These are phyloP conservation scores for Galerucella pusilla DNA, from an alignment of 2,888 invertebrate genomes.

Conservation along the genomic window DNA sequence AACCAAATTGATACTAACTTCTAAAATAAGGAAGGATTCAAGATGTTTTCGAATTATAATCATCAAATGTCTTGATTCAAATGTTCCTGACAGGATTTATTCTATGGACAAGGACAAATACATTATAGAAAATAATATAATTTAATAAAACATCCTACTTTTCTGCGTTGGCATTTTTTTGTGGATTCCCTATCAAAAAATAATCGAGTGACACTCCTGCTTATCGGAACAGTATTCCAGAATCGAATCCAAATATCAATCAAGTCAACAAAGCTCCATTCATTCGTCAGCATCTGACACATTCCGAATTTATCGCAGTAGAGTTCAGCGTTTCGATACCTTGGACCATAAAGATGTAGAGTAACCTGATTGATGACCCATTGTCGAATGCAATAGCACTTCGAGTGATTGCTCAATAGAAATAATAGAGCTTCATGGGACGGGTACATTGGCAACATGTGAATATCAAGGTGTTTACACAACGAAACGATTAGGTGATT, in stretches of 20 bases:
- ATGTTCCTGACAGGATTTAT: too few species aligned
- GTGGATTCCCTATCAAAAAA: too few species aligned
- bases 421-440: conserved; percentile 18
- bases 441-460: conserved; percentile 6
- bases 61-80: too few species aligned
- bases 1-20: too few species aligned
- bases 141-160: too few species aligned
- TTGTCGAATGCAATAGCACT: conserved; percentile 26
- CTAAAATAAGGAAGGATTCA: too few species aligned
- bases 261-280: conserved; percentile 15
- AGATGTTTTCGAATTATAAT: too few species aligned
- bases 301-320: conserved; percentile 20
- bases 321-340: conserved; percentile 7
- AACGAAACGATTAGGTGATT: background rate
- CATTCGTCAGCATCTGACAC: conserved; percentile 17
- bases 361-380: conserved; percentile 21
- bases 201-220: too few species aligned
- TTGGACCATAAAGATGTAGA: conserved; percentile 17
- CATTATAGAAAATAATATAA: too few species aligned
- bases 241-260: conserved; percentile 12
- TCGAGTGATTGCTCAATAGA: conserved; percentile 12
- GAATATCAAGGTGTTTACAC: conserved; percentile 16
- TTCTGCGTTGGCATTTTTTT: too few species aligned
- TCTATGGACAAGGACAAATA: too few species aligned
- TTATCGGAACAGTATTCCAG: background rate